Base-by-base conservation (phyloP, 2,113 vertebrate genomes). In the Tragelaphus imberbis region DNA sequence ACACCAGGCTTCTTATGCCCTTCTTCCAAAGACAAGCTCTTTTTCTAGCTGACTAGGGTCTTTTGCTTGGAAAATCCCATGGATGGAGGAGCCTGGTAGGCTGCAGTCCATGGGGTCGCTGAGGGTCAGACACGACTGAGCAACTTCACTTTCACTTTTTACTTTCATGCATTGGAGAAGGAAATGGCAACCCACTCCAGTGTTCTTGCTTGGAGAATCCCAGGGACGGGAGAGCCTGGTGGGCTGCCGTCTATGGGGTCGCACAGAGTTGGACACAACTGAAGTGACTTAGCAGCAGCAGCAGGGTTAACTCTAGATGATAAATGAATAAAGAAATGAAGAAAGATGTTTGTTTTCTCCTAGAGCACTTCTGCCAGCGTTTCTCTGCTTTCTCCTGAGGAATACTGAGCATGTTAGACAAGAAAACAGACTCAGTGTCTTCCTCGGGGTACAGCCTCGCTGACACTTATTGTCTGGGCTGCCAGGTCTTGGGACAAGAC, bases 1-100 rank as follows among this genome's bases (percentile, higher is more conserved):
- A 71, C 65, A 36, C n/a, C 19, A 1, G 1, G 19, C n/a, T 23
- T 23, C 68, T 36, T 36, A 6, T 0, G 19, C 68, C 68, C n/a
- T 71, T 36, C 68, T 36, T 36, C 68, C 68, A 36, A 36, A 71
- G n/a, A 71, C 3, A 71, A 71, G n/a, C n/a, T 71, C 9, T 71
- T 71, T 36, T 23, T 11, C n/a, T 71, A 36, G n/a, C 8, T 71
- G 9, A 21, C 17, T 4, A 36, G 68, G n/a, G n/a, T 21, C 68
- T 44, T 44, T 44, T 44, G 44, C 44, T 44, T 44, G 44, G 44
- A 44, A 44, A 44, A 44, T 44, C 44, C 44, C 44, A 44, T 44
- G 44, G 5, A 44, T 5, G 44, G 44, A 44, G 44, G 44, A 44
- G 44, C 44, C 44, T 44, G 44, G 44, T 44, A 44, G 44, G 44